Evolutionary conservation across 2,888 invertebrate genomes (phyloP), one percentile per base, ranked within the genome.

Genomic region (Drosophila subquinaria): DNA sequence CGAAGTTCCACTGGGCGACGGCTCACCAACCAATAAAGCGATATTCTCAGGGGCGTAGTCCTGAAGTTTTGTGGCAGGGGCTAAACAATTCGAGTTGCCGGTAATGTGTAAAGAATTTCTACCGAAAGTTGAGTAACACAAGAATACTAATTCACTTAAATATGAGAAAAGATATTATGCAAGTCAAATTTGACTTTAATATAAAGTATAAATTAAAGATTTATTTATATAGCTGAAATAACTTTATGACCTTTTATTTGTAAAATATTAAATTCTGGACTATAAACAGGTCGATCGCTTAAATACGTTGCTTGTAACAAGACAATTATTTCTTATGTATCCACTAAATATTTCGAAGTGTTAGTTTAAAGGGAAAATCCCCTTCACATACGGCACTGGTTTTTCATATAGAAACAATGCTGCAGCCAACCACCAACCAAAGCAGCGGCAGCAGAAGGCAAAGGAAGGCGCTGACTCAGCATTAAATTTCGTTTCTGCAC

Each of bases 1-100:
- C 92, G 91, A 91, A 91, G 90, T 92, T 91, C 87, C 76, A 81
- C 81, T 82, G 88, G 83, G 88, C 82, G 88, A 86, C 64, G 82
- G 84, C 84, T 79, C 80, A 75, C 79, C 90, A 79, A 90, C 91
- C 91, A 90, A 90, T 90, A 90, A 90, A 90, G 82, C 81, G 82
- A 81, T 83, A 77, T 79, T 79, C 50, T 43, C 80, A 85, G 62
- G 50, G 42, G 60, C 75, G 76, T 79, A 63, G 79, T 15, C 20
- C 30, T 36, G 6, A 30, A 10, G 4, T n/a, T 30, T 30, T 20
- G 0, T 23, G 10, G 4, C 36, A 30, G 40, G 61, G 52, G 0
- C 10, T 20, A 0, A 4, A 38, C n/a, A 4, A 27, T 13, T 13
- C 33, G 20, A n/a, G 8, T 23, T 47, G 10, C 4, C 1, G 4